Evolutionary conservation across 1,140 invertebrate species (phyloP).

Genomic region (Psilanteris sp.): DNA sequence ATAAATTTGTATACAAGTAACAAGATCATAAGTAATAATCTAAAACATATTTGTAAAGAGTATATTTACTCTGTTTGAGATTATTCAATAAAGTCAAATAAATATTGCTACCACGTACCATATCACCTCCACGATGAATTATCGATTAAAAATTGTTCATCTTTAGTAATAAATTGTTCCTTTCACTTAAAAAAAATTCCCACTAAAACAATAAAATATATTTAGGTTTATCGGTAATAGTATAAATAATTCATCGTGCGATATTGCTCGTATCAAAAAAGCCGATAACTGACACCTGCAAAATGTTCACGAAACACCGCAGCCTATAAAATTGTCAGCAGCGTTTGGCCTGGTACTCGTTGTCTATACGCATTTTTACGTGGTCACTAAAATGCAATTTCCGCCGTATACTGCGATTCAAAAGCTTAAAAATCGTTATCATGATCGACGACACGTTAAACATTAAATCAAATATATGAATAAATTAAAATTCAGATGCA

Average conservation of each 20-base stretch:
- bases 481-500: conserved; percentile 41
- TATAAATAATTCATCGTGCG: conserved; percentile 15
- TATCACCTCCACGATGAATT: too few species aligned
- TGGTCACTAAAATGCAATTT: conserved; percentile 36
- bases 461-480: conserved; percentile 43
- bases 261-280: conserved; percentile 7
- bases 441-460: conserved; percentile 7
- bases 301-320: conserved; percentile 1
- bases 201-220: conserved; percentile 3
- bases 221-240: not conserved
- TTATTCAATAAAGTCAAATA: too few species aligned
- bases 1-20: too few species aligned
- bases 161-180: not conserved
- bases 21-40: too few species aligned
- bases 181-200: not conserved
- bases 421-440: conserved; percentile 18
- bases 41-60: too few species aligned
- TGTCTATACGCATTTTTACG: conserved; percentile 17
- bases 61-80: too few species aligned
- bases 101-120: too few species aligned
- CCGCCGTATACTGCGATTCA: conserved; percentile 1
- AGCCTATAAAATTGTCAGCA: conserved; percentile 11
- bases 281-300: not conserved
- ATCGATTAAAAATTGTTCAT: too few species aligned
- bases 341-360: not conserved